phyloP scores from a whole-genome alignment of 2,888 invertebrate species.

The Drosophila colorata region DNA sequence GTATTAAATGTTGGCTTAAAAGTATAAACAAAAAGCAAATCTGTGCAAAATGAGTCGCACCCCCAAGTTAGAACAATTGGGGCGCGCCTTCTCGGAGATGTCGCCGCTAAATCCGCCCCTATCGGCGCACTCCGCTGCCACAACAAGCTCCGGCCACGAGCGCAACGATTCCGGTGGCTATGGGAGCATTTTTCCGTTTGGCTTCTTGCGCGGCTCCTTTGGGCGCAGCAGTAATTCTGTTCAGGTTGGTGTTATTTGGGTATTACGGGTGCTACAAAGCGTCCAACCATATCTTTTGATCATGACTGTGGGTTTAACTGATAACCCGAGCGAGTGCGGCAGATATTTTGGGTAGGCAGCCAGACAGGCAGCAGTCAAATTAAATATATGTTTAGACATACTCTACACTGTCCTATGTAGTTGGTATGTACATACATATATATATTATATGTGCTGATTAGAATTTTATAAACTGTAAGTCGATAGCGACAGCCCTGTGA shows the following conservation, averaged over 20 bases:
- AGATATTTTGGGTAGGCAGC: conserved; percentile 18
- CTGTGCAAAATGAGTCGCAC: conserved; percentile 70
- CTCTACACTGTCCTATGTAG: background rate
- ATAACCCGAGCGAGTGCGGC: conserved; percentile 29
- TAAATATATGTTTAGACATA: conserved; percentile 27
- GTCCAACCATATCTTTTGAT: conserved; percentile 48
- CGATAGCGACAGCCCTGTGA: conserved; percentile 31
- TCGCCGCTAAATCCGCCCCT: conserved; percentile 83
- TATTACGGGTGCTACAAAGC: background rate
- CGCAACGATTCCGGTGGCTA: conserved; percentile 73
- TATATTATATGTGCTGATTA: conserved; percentile 45
- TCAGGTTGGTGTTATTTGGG: conserved; percentile 76
- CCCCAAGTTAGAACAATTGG: conserved; percentile 76
- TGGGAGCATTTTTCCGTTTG: conserved; percentile 84
- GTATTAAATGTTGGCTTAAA: conserved; percentile 18
- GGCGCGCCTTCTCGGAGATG: conserved; percentile 84
- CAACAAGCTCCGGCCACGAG: conserved; percentile 58
- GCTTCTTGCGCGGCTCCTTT: conserved; percentile 82
- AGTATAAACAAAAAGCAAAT: conserved; percentile 8
- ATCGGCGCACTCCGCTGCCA: conserved; percentile 44
- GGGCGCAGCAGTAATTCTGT: conserved; percentile 71
- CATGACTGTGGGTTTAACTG: conserved; percentile 22
- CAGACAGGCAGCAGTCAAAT: conserved; percentile 31
- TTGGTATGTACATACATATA: background rate
- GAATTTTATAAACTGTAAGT: conserved; percentile 31